Conservation (phyloP, 2,113 vertebrate species). For the Prunella fulvescens region DNA sequence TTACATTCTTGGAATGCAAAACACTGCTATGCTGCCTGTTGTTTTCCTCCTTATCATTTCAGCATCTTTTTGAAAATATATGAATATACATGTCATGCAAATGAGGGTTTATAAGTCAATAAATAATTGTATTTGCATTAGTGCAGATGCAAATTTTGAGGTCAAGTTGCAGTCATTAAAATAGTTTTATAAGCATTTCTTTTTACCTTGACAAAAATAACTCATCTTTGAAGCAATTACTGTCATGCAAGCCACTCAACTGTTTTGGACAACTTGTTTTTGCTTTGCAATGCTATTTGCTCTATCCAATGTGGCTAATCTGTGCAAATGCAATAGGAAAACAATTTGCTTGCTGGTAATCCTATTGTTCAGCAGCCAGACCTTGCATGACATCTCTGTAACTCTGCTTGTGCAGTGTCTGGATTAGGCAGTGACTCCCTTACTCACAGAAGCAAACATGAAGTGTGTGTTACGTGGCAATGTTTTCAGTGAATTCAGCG, state of each 20-base stretch:
- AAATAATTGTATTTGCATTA: background rate
- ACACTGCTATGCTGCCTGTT: background rate
- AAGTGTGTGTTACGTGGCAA: background rate
- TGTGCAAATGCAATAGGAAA: background rate
- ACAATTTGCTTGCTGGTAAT: background rate
- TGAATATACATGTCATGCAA: conserved; percentile 15
- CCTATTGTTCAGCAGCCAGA: background rate
- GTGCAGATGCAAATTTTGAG: background rate
- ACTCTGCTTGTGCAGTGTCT: background rate
- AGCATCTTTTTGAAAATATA: background rate
- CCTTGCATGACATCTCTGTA: background rate
- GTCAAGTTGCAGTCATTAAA: background rate
- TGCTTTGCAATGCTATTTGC: background rate
- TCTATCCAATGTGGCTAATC: background rate
- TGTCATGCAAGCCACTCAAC: background rate
- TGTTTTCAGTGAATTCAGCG: background rate
- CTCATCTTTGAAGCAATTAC: background rate
- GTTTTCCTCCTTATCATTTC: background rate
- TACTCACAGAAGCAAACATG: background rate
- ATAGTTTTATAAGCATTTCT: background rate
- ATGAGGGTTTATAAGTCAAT: background rate
- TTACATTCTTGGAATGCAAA: conserved; percentile 3
- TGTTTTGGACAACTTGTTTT: background rate
- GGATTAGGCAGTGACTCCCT: background rate
- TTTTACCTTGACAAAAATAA: background rate